Conservation (phyloP, 2,888 invertebrate genomes). For the Adelphocoris suturalis region DNA sequence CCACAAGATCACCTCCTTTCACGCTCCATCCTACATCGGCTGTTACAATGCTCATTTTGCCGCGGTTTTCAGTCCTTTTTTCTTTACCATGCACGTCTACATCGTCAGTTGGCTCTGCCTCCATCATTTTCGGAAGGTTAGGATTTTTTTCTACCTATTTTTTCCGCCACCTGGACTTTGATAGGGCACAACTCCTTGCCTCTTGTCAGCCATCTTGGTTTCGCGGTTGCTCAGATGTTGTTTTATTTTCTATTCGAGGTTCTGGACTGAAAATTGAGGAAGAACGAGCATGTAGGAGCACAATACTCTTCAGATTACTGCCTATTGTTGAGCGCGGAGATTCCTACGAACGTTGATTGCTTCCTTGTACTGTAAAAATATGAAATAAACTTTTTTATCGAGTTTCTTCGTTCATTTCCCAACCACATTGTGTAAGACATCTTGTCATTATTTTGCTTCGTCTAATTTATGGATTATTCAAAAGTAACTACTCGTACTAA, state of each 20-base stretch:
- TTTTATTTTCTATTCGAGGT: not conserved
- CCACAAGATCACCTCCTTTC: conserved; percentile 59
- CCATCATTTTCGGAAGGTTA: not conserved
- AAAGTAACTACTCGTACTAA: no score
- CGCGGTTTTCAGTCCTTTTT: conserved; percentile 36
- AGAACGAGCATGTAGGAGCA: not conserved
- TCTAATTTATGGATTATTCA: no score
- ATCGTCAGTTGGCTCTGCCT: conserved; percentile 60
- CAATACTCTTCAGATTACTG: conserved; percentile 21
- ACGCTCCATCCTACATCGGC: conserved; percentile 62
- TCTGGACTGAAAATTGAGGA: not conserved
- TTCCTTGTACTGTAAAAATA: not conserved
- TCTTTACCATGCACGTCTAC: conserved; percentile 20
- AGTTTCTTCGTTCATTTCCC: no score
- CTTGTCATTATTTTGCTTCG: no score
- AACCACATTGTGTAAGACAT: no score
- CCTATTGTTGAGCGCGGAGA: not conserved
- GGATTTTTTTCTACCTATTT: conserved; percentile 8
- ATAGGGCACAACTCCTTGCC: not conserved
- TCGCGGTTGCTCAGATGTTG: conserved; percentile 50
- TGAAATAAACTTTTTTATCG: no score
- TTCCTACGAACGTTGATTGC: not conserved
- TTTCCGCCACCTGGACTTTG: conserved; percentile 11
- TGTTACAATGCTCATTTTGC: conserved; percentile 64
- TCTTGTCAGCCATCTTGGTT: conserved; percentile 51